These are phyloP conservation scores for Apteryx owenii DNA, from an alignment of 2,113 vertebrate species.

Conservation along the genomic window DNA sequence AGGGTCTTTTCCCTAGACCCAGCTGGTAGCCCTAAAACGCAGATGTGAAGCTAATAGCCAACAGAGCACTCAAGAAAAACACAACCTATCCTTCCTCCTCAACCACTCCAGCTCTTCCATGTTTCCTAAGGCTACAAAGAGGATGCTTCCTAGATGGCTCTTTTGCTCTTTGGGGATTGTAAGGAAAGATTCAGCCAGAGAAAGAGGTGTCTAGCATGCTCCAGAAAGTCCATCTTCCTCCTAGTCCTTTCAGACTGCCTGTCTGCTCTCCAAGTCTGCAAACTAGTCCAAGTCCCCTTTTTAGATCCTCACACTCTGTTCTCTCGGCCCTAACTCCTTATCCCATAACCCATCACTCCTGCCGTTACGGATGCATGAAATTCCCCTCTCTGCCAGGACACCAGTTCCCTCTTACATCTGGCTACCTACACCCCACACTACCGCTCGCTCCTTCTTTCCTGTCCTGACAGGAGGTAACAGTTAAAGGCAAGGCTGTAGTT, in stretches of 20 bases:
- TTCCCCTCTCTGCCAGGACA: neutral
- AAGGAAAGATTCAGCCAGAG: neutral
- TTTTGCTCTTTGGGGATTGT: neutral
- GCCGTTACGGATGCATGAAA: neutral
- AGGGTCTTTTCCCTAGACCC: neutral
- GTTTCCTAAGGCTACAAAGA: neutral
- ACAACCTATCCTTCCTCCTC: neutral
- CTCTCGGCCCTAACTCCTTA: neutral
- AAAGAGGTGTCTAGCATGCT: neutral
- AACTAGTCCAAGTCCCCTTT: neutral
- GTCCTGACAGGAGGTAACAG: accelerated
- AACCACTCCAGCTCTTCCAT: neutral
- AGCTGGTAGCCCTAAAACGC: neutral
- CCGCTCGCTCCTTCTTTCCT: neutral
- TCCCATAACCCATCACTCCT: neutral
- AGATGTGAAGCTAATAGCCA: neutral
- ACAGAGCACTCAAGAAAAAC: neutral
- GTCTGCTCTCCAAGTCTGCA: neutral
- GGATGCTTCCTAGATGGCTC: neutral
- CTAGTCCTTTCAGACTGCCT: neutral
- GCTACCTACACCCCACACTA: neutral
- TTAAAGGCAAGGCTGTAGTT: neutral
- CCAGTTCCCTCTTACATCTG: neutral
- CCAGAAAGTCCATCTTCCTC: neutral
- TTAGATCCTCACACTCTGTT: accelerated